Evolutionary conservation across 2,113 vertebrate genomes (phyloP).

Genomic region (Sphyrna mokarran): DNA sequence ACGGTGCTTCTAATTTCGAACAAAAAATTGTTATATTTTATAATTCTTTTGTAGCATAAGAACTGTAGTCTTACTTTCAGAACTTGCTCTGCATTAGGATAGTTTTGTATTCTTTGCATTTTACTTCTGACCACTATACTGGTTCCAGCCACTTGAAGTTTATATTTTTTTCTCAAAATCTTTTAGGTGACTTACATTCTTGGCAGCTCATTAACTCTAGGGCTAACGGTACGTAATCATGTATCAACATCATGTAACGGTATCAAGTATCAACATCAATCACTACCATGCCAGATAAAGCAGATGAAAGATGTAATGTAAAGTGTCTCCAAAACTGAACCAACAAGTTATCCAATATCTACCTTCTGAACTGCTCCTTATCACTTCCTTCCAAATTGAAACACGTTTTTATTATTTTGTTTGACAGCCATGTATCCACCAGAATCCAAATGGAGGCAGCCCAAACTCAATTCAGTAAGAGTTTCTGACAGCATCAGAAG

Average conservation of each 20-base stretch:
- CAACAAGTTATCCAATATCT: neutral
- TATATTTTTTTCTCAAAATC: neutral
- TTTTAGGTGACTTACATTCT: too few species aligned
- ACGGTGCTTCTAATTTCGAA: neutral
- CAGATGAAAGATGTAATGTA: neutral
- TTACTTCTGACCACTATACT: neutral
- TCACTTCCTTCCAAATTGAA: neutral
- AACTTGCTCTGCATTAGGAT: neutral
- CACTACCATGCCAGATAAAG: neutral
- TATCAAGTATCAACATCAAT: neutral
- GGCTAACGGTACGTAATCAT: too few species aligned
- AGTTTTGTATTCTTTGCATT: neutral
- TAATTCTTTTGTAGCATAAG: neutral
- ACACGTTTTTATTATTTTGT: neutral
- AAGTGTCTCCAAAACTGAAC: neutral
- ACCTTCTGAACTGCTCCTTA: neutral
- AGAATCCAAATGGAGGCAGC: neutral
- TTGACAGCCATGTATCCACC: neutral
- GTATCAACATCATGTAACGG: neutral
- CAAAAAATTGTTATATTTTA: neutral
- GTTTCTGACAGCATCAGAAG: neutral
- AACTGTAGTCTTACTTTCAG: neutral
- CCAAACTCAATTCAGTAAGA: neutral
- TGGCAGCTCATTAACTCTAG: neutral
- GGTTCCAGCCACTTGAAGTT: neutral